Conservation (phyloP, 2,797 vertebrate genomes). For the Trachurus trachurus region DNA sequence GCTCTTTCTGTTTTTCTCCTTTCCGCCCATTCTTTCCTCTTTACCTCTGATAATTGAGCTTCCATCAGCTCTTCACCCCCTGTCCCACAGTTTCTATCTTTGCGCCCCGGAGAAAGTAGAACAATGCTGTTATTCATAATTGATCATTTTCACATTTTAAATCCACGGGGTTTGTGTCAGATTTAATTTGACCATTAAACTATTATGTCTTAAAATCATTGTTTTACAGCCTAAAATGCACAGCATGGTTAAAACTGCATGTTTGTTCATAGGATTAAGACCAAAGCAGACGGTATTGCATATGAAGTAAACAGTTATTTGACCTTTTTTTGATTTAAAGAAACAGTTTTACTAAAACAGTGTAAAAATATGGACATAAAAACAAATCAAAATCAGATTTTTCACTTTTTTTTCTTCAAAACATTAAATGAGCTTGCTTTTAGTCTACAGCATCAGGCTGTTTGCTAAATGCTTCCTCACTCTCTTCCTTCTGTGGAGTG, state of each 20-base stretch:
- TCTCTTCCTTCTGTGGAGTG: background rate
- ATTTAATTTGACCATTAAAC: background rate
- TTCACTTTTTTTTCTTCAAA: too few species aligned
- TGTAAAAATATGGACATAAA: too few species aligned
- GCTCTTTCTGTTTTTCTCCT: constrained; percentile 15
- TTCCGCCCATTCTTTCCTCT: background rate
- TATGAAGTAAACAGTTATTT: background rate
- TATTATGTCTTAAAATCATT: too few species aligned
- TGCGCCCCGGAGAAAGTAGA: background rate
- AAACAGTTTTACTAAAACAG: background rate
- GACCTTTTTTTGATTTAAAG: too few species aligned
- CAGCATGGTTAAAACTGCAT: background rate
- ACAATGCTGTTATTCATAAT: background rate
- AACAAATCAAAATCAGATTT: too few species aligned
- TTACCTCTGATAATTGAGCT: background rate
- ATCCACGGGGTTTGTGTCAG: background rate
- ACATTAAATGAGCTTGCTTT: too few species aligned
- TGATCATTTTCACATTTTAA: too few species aligned
- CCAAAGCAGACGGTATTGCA: background rate
- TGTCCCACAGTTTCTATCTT: background rate
- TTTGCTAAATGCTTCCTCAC: background rate
- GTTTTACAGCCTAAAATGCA: too few species aligned
- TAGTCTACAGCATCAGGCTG: background rate
- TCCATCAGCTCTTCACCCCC: background rate
- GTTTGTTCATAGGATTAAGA: background rate